Base-by-base conservation (phyloP, 2,113 vertebrate species). In the Dipodomys spectabilis region DNA sequence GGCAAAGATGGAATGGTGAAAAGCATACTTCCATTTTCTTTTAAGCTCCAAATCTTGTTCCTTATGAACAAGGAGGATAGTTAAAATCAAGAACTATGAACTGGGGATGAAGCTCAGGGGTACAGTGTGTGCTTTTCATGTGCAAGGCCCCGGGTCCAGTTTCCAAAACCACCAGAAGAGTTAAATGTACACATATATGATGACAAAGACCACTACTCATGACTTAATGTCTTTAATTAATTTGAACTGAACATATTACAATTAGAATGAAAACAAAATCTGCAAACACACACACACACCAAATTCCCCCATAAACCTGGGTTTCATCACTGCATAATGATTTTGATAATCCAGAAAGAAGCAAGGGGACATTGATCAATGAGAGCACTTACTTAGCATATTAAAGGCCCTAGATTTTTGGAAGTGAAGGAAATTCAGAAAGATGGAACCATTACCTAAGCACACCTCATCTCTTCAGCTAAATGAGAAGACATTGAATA, bases 221-320 rank as follows among this genome's bases (percentile, higher is more conserved):
- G 90, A 77, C 27, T 73, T 88, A 71, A 75, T 64, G 28, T 22
- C 60, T 25, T 57, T 90, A 69, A 88, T 57, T 90, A 69, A 88
- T 64, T 25, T 87, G 53, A 82, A 94, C 86, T 77, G 74, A 79
- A 77, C 45, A 27, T 7, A 64, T 62, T 68, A 68, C 9, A 74
- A 53, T 32, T 60, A 65, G 16, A 90, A 74, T 68, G 75, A 80
- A 94, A 95, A 95, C 65, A 92, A 95, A 94, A 60, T 87, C 45
- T 89, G 68, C 74, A 82, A 35, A 28, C 45, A 90, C 53, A 95
- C 44, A 96, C 82, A 75, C 15, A 84, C 2, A 2, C 12, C 68
- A 81, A 30, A 62, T 87, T 45, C 57, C 64, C 65, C 62, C 62
- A 60, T 30, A 84, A 83, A 35, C 28, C 6, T 90, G 86, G 77